Evolutionary conservation across 1,140 invertebrate genomes (phyloP).

Genomic region (Heliothis virescens): DNA sequence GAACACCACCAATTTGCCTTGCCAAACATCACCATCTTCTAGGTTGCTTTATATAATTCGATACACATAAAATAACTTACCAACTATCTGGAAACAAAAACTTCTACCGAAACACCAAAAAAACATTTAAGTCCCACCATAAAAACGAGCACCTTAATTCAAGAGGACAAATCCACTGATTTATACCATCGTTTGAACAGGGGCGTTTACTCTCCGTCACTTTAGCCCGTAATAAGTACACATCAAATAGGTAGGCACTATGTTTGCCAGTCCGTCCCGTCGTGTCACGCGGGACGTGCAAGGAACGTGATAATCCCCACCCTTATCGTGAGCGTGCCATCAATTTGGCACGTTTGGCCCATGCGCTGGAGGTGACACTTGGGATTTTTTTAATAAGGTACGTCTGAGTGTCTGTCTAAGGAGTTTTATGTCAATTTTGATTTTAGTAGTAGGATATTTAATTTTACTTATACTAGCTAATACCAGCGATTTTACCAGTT

Average conservation of each 20-base stretch:
- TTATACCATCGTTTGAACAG: slow-evolving; percentile 24
- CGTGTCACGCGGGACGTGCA: slow-evolving; percentile 30
- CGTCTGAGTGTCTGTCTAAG: background rate
- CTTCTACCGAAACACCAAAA: background rate
- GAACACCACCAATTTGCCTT: no score
- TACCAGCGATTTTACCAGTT: no score
- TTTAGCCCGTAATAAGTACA: slow-evolving; percentile 27
- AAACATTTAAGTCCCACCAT: background rate
- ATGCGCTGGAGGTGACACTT: slow-evolving; percentile 12
- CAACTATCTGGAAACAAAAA: no score
- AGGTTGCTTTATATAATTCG: no score
- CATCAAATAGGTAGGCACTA: slow-evolving; percentile 38
- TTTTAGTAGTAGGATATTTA: background rate
- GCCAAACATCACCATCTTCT: no score
- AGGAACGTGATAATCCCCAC: slow-evolving; percentile 33
- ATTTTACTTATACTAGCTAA: no score
- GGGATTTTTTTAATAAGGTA: slow-evolving; percentile 22
- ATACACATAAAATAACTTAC: no score
- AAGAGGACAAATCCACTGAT: slow-evolving; percentile 15
- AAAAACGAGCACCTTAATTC: background rate
- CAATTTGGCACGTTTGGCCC: slow-evolving; percentile 28
- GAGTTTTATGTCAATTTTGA: background rate
- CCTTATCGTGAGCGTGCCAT: slow-evolving; percentile 18
- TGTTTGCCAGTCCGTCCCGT: slow-evolving; percentile 21
- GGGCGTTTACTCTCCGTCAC: slow-evolving; percentile 10